Evolutionary conservation across 2,888 invertebrate genomes (phyloP).

Genomic region (Zygothrica quintamaculata): DNA sequence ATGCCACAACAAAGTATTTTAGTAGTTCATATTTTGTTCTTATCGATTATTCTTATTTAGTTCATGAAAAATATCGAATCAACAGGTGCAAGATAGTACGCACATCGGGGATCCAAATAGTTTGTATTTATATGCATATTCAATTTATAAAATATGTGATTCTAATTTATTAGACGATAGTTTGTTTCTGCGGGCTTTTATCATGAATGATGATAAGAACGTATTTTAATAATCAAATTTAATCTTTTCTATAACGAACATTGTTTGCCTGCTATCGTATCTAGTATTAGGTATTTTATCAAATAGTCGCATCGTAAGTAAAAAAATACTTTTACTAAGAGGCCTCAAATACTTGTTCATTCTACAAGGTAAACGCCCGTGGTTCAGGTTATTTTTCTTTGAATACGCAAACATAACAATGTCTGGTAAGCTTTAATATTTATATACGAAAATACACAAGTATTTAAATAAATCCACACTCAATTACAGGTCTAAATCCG

Average conservation of each 20-base stretch:
- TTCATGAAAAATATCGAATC: conserved; percentile 19
- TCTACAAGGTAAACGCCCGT: conserved; percentile 39
- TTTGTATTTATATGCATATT: no score
- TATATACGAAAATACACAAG: conserved; percentile 48
- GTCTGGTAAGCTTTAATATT: conserved; percentile 65
- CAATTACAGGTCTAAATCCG: conserved; percentile 77
- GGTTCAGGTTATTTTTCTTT: conserved; percentile 46
- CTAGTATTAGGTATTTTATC: neutral
- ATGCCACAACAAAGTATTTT: neutral
- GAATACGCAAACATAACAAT: conserved; percentile 51
- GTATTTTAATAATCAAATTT: no score
- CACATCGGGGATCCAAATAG: neutral
- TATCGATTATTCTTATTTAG: no score
- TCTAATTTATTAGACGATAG: no score
- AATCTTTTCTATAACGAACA: neutral
- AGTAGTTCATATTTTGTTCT: neutral
- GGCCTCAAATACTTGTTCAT: conserved; percentile 41
- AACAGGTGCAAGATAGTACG: conserved; percentile 15
- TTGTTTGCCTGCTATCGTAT: neutral
- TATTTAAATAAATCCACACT: neutral
- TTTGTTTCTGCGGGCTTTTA: no score
- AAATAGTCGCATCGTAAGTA: no score
- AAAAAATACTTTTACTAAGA: conserved; percentile 14
- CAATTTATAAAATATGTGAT: no score
- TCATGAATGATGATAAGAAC: no score